These are phyloP conservation scores for Glareola pratincola DNA, from an alignment of 2,113 vertebrate genomes.

Conservation along the genomic window DNA sequence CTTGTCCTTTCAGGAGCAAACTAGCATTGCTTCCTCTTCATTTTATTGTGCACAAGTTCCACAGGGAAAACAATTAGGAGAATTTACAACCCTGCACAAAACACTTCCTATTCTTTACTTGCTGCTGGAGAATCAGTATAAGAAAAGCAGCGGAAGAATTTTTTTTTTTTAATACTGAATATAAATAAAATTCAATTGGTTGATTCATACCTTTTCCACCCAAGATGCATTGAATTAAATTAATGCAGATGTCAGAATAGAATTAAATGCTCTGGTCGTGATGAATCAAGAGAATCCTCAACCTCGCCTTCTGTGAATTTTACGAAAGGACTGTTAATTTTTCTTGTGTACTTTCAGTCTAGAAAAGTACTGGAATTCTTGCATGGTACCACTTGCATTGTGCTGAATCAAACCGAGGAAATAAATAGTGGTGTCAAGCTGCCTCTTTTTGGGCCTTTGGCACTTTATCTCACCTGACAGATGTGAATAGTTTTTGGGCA, in stretches of 20 bases:
- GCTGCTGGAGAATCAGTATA: neutral
- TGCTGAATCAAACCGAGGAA: constrained; percentile 6
- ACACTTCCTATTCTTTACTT: neutral
- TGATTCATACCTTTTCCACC: neutral
- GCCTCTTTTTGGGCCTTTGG: neutral
- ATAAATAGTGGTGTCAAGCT: neutral
- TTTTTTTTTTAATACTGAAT: neutral
- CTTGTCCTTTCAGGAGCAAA: neutral
- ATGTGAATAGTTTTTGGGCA: neutral
- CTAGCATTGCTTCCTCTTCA: neutral
- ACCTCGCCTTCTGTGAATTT: neutral
- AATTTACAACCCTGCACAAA: neutral
- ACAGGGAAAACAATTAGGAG: neutral
- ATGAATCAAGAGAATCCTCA: neutral
- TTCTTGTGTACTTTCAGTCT: neutral
- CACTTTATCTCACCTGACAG: neutral
- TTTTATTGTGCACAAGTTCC: neutral
- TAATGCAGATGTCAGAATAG: neutral
- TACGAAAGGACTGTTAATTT: neutral
- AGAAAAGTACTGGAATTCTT: neutral
- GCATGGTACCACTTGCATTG: neutral
- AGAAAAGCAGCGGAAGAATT: neutral
- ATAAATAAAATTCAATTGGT: neutral
- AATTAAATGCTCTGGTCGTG: neutral
- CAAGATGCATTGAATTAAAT: neutral